A percentile compares a stretch with the other conserved stretches of the same genome.
Conservation (phyloP, 2,113 vertebrate genomes). For the Trochalopteron elliotii region DNA sequence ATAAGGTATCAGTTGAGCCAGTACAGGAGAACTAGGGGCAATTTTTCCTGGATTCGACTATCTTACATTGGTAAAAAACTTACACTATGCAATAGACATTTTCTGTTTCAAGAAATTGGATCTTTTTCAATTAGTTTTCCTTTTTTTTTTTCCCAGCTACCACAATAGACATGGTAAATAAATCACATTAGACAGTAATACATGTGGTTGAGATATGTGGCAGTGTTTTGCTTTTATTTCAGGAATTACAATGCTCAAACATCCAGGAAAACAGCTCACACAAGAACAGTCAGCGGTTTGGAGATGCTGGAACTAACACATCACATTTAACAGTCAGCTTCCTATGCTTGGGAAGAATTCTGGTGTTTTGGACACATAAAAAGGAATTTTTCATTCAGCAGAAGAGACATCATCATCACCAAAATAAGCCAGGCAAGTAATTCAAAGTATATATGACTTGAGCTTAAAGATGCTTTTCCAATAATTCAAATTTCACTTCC, state of each 20-base stretch:
- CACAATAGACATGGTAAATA: not conserved
- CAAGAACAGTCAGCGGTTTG: constrained; percentile 83
- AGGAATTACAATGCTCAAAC: constrained; percentile 81
- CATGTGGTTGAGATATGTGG: constrained; percentile 50
- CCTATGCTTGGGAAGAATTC: not conserved
- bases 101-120: not conserved
- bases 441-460: not conserved
- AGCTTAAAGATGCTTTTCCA: not conserved
- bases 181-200: constrained; percentile 27
- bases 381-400: not conserved
- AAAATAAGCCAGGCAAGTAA: not conserved
- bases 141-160: not conserved
- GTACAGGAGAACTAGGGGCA: not conserved
- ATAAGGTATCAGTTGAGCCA: not conserved
- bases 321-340: constrained; percentile 57
- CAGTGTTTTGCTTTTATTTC: constrained; percentile 86
- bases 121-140: not conserved
- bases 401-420: not conserved
- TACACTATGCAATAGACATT: not conserved
- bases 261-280: constrained; percentile 82
- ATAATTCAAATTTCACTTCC: not conserved
- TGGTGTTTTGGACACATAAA: not conserved
- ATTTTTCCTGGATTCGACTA: not conserved
- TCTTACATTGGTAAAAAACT: not conserved
- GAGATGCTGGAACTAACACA: constrained; percentile 71